Evolutionary conservation across 2,888 invertebrate species (phyloP), one percentile per base, ranked within the genome.

Genomic region (Julus scanicus): DNA sequence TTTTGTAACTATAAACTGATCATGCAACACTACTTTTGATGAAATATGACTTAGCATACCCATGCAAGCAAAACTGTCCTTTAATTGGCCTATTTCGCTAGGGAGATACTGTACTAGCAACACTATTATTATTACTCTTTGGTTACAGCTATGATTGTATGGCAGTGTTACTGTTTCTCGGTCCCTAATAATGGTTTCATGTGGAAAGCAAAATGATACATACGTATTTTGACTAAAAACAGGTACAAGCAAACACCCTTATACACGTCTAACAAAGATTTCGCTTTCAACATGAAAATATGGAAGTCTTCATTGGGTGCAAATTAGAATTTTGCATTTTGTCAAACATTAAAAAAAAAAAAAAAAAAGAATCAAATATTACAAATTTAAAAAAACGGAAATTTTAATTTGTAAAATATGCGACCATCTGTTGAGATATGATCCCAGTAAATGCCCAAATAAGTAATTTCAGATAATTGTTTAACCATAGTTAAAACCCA

Each of bases 91-190:
- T n/a, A 63, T 20, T 4, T 8, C 6, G 13, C 49, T n/a, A n/a
- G 63, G 20, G 63, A 5, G n/a, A n/a, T 63, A n/a, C 9, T n/a
- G 71, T 1, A 11, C 71, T 71, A 2, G 71, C 71, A 71, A 71
- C 9, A 11, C 53, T 53, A 53, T 53, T 53, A 53, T 53, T 53
- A 44, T 44, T 53, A 53, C 29, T 71, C 71, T 71, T 71, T 71
- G 71, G 71, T 71, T 71, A 71, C 71, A 71, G 71, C 71, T 71
- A 29, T 29, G 71, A 13, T 71, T 71, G n/a, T n/a, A n/a, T 63
- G 71, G 71, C 71, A 71, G 71, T 71, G 71, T 71, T 71, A 71
- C 29, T 71, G 71, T 29, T 9, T 11, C 29, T 29, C 29, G 11
- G 9, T 11, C n/a, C 20, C 20, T 63, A 20, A 63, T 44, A 44